Evolutionary conservation across 2,888 invertebrate species (phyloP).

Genomic region (Protophormia terraenovae): DNA sequence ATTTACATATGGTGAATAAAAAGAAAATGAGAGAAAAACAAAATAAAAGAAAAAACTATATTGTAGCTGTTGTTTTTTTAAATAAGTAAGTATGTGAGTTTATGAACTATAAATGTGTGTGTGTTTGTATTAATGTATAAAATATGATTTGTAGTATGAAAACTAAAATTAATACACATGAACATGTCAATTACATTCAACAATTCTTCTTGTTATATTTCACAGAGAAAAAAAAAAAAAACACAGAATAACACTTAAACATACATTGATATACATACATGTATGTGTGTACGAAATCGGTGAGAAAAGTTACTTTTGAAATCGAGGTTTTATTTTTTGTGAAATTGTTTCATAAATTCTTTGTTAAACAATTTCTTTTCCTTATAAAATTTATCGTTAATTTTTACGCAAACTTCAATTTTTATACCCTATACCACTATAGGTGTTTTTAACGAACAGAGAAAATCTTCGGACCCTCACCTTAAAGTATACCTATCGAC

Average conservation of each 20-base stretch:
- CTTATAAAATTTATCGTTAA: too few relatives aligned
- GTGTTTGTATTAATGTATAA: not conserved
- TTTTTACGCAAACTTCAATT: too few relatives aligned
- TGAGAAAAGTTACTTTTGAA: not conserved
- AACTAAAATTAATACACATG: slow-evolving; percentile 59
- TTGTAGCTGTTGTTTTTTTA: not conserved
- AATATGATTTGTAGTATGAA: slow-evolving; percentile 46
- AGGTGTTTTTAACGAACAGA: too few relatives aligned
- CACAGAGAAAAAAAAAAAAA: not conserved
- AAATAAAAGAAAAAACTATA: not conserved
- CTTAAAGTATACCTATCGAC: too few relatives aligned
- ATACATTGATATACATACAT: not conserved
- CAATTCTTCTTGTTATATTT: slow-evolving; percentile 33
- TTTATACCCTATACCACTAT: too few relatives aligned
- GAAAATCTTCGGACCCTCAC: too few relatives aligned
- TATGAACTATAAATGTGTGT: not conserved
- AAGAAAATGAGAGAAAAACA: not conserved
- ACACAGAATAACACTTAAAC: not conserved
- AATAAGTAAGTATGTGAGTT: not conserved
- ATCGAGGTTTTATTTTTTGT: too few relatives aligned
- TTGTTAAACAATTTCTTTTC: too few relatives aligned
- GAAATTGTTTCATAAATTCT: too few relatives aligned
- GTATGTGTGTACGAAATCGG: not conserved
- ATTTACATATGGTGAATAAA: not conserved
- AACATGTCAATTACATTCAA: slow-evolving; percentile 61